These are phyloP conservation scores for Akabosia matsudoensis DNA, from an alignment of 1,140 invertebrate species.

Conservation along the genomic window DNA sequence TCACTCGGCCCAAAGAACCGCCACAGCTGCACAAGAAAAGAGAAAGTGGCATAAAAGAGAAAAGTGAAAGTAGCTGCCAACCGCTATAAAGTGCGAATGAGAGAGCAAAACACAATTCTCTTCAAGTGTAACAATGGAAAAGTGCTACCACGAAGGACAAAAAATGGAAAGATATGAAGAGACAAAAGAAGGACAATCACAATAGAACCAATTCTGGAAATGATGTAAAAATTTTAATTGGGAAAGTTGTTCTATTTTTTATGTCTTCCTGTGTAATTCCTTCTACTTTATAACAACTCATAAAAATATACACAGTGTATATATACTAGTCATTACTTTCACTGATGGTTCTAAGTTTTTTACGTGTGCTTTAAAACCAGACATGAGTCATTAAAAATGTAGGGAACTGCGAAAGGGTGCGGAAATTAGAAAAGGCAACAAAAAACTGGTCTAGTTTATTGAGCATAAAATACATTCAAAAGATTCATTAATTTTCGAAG, in stretches of 20 bases:
- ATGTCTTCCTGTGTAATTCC: background rate
- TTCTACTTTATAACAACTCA: background rate
- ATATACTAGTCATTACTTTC: no score
- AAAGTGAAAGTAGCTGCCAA: background rate
- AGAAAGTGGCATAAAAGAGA: background rate
- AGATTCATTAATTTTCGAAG: no score
- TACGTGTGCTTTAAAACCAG: no score
- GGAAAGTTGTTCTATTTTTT: conserved; percentile 12
- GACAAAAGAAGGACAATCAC: no score
- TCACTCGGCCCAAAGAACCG: conserved; percentile 78
- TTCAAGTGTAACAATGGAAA: background rate
- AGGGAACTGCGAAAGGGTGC: no score
- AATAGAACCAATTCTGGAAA: no score
- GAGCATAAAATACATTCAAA: no score
- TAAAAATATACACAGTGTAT: background rate
- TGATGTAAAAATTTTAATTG: conserved; percentile 8
- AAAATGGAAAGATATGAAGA: background rate
- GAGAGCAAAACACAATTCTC: background rate
- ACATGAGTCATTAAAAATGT: no score
- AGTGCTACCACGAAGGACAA: background rate
- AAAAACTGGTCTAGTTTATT: background rate
- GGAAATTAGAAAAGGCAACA: background rate
- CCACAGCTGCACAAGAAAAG: conserved; percentile 16
- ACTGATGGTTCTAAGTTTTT: no score
- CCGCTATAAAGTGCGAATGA: background rate